A percentile compares a stretch with the other conserved stretches of the same genome.
These are phyloP conservation scores for Anhinga anhinga DNA, from an alignment of 2,113 vertebrate genomes.

Conservation along the genomic window DNA sequence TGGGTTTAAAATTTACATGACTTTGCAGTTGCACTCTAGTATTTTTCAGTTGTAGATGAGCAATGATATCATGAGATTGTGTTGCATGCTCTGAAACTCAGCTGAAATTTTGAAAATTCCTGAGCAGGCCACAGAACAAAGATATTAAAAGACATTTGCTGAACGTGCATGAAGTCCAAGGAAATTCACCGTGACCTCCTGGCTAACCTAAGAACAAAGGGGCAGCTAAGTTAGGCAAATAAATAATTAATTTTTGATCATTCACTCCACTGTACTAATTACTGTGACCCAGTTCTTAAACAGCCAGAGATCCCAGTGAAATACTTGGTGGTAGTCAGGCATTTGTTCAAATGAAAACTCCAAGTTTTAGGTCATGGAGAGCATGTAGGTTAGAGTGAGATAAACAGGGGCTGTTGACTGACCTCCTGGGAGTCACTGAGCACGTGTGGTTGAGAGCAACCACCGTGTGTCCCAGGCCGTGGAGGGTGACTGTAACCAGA, in stretches of 20 bases:
- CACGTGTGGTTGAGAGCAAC: not conserved
- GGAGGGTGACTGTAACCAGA: not conserved
- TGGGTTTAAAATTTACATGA: not conserved
- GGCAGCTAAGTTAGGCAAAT: constrained; percentile 2
- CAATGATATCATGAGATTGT: not conserved
- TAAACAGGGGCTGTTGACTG: not conserved
- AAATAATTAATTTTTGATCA: constrained; percentile 29
- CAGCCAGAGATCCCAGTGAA: not conserved
- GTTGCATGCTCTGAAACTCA: not conserved
- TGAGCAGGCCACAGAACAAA: not conserved
- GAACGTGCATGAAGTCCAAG: not conserved
- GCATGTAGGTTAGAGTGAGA: not conserved
- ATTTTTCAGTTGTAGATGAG: not conserved
- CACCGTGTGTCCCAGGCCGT: not conserved
- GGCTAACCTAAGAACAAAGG: constrained; percentile 2
- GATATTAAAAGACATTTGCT: not conserved
- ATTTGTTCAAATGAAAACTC: not conserved
- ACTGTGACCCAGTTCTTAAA: not conserved
- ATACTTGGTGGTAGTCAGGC: not conserved
- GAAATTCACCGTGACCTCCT: not conserved
- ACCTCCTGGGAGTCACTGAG: not conserved
- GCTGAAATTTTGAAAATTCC: not conserved
- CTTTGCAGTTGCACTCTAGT: not conserved
- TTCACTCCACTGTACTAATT: not conserved
- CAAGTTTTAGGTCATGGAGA: not conserved